Percentiles rank a stretch among this genome's conserved stretches.
Conservation (phyloP, 2,797 vertebrate genomes). For the Austrolebias charrua region DNA sequence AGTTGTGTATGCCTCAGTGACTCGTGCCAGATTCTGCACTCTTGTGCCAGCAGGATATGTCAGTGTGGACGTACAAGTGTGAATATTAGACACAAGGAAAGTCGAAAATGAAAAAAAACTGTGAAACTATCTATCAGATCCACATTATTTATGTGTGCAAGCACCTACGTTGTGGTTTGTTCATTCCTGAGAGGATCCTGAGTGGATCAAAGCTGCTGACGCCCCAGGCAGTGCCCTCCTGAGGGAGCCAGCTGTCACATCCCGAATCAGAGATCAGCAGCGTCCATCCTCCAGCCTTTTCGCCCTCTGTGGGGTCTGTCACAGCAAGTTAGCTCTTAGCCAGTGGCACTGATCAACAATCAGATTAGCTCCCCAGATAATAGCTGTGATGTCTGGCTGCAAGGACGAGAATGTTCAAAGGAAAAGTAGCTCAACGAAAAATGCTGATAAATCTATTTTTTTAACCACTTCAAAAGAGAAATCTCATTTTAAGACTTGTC, state of each 20-base stretch:
- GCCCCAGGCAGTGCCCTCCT: constrained; percentile 64
- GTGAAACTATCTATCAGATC: constrained; percentile 22
- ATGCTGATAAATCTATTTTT: constrained; percentile 4
- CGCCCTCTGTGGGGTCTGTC: constrained; percentile 67
- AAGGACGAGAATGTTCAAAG: constrained; percentile 19
- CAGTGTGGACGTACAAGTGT: constrained; percentile 9
- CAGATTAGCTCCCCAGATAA: constrained; percentile 52
- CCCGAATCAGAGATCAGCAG: constrained; percentile 68
- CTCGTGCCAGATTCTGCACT: constrained; percentile 53
- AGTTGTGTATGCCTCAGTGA: constrained; percentile 58
- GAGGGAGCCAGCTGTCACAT: constrained; percentile 70
- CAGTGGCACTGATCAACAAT: constrained; percentile 56
- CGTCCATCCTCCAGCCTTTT: constrained; percentile 50
- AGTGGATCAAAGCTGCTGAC: constrained; percentile 70
- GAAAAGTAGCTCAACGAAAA: constrained; percentile 1
- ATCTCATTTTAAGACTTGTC: neutral
- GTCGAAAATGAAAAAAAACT: constrained; percentile 35
- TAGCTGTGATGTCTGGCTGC: constrained; percentile 20
- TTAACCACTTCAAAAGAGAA: neutral
- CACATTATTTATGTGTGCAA: constrained; percentile 8
- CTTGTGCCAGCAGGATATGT: constrained; percentile 45
- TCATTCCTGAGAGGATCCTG: constrained; percentile 65
- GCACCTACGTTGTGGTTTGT: constrained; percentile 3
- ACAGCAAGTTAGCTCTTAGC: constrained; percentile 65
- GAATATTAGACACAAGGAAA: constrained; percentile 24